Conservation (phyloP, 2,888 invertebrate species). For the Acleris laterana region DNA sequence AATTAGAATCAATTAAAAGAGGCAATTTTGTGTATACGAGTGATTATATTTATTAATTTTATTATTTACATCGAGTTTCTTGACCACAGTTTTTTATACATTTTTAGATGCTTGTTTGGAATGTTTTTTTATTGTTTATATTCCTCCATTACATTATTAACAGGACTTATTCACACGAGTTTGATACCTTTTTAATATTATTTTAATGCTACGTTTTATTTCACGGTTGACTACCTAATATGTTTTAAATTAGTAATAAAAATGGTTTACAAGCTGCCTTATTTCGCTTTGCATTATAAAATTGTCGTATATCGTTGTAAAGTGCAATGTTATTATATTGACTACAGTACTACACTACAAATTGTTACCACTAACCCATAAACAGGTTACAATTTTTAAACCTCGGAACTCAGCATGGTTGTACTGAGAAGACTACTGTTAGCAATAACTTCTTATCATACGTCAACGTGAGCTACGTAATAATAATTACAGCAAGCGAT, state of each 20-base stretch:
- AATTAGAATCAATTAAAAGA: background rate
- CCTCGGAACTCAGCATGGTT: no score
- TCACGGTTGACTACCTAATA: conserved; percentile 7
- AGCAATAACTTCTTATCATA: no score
- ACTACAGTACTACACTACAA: background rate
- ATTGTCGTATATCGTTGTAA: background rate
- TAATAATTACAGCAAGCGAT: no score
- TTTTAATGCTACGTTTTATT: conserved; percentile 5
- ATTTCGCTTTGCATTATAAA: background rate
- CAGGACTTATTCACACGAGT: conserved; percentile 18
- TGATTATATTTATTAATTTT: conserved; percentile 23
- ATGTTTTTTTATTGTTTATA: conserved; percentile 44
- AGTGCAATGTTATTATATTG: no score
- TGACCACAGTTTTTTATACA: conserved; percentile 21
- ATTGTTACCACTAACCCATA: background rate
- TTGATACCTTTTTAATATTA: conserved; percentile 3
- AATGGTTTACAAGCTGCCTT: background rate
- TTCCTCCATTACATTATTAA: conserved; percentile 39
- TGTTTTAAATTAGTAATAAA: conserved; percentile 1
- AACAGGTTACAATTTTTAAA: no score
- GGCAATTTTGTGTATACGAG: conserved; percentile 9
- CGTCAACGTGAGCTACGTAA: no score
- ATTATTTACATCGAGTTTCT: conserved; percentile 10
- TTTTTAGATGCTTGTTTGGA: conserved; percentile 44
- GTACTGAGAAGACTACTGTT: no score